Percentiles rank a stretch among this genome's conserved stretches.
These are phyloP conservation scores for Lophius americanus DNA, from an alignment of 2,797 vertebrate species.

Conservation along the genomic window DNA sequence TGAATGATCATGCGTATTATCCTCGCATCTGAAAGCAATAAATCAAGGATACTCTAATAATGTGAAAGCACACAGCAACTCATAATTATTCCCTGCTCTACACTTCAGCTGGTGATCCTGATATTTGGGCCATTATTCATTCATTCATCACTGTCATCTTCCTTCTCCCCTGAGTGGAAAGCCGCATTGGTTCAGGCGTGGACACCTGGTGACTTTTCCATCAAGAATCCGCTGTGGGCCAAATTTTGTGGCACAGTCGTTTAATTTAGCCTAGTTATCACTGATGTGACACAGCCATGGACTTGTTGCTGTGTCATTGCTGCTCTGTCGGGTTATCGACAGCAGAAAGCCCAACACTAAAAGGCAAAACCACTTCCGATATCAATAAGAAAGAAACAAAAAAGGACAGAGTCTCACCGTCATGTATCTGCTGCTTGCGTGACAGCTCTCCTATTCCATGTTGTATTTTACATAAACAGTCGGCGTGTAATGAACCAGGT, in stretches of 20 bases:
- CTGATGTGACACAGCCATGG: not conserved
- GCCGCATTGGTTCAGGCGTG: slow-evolving; percentile 8
- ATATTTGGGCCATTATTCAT: slow-evolving; percentile 36
- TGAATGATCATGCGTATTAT: slow-evolving; percentile 19
- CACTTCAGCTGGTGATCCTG: slow-evolving; percentile 1
- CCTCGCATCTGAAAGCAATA: slow-evolving; percentile 30
- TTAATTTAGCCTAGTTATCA: slow-evolving; percentile 14
- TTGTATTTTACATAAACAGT: slow-evolving; percentile 18
- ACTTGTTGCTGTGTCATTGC: slow-evolving; percentile 7
- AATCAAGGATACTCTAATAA: slow-evolving; percentile 11
- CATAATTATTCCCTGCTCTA: slow-evolving; percentile 1
- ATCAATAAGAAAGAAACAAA: not conserved
- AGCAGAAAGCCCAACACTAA: not conserved
- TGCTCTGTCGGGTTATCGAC: not conserved
- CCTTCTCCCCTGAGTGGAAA: slow-evolving; percentile 11
- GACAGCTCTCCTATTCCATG: slow-evolving; percentile 7
- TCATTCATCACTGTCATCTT: slow-evolving; percentile 27
- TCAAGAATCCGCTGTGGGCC: not conserved
- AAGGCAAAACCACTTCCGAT: not conserved
- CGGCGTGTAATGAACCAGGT: slow-evolving; percentile 50
- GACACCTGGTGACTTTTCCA: slow-evolving; percentile 55
- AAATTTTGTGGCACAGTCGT: slow-evolving; percentile 23
- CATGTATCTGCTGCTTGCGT: slow-evolving; percentile 11
- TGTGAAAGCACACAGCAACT: not conserved
- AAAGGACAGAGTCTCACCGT: not conserved